Conservation (phyloP, 2,888 invertebrate species). For the Tetramorium bicarinatum region DNA sequence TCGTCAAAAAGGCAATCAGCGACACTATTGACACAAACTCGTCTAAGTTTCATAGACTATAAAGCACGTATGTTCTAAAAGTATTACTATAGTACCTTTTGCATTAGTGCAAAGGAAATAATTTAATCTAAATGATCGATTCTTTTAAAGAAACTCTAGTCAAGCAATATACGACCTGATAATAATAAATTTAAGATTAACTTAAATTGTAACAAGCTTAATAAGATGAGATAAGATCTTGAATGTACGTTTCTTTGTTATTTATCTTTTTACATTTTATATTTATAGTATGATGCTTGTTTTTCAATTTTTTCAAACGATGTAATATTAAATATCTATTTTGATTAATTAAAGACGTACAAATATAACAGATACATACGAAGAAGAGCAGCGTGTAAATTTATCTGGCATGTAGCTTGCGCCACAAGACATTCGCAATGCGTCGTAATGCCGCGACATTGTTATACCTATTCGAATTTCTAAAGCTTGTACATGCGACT, state of each 20-base stretch:
- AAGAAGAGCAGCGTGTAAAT: not conserved
- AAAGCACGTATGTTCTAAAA: not conserved
- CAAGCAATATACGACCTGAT: not conserved
- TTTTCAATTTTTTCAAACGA: not conserved
- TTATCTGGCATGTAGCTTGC: constrained; percentile 16
- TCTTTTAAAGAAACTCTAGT: not conserved
- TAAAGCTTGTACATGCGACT: constrained; percentile 31
- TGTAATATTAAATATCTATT: not conserved
- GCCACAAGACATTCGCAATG: not conserved
- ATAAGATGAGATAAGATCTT: not conserved
- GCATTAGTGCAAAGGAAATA: not conserved
- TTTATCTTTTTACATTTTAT: not conserved
- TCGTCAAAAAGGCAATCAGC: constrained; percentile 45
- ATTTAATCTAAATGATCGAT: constrained; percentile 16
- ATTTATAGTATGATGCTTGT: not conserved
- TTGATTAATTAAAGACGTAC: not conserved
- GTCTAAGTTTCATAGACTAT: not conserved
- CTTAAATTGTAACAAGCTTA: constrained; percentile 12
- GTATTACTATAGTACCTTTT: not conserved
- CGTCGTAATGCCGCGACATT: constrained; percentile 15
- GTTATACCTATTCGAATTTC: constrained; percentile 37
- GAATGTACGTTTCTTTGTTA: not conserved
- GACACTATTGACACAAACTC: constrained; percentile 43
- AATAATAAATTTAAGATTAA: constrained; percentile 23
- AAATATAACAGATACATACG: not conserved